These are phyloP conservation scores for Rhinoptilus africanus DNA, from an alignment of 2,113 vertebrate species.

Conservation along the genomic window DNA sequence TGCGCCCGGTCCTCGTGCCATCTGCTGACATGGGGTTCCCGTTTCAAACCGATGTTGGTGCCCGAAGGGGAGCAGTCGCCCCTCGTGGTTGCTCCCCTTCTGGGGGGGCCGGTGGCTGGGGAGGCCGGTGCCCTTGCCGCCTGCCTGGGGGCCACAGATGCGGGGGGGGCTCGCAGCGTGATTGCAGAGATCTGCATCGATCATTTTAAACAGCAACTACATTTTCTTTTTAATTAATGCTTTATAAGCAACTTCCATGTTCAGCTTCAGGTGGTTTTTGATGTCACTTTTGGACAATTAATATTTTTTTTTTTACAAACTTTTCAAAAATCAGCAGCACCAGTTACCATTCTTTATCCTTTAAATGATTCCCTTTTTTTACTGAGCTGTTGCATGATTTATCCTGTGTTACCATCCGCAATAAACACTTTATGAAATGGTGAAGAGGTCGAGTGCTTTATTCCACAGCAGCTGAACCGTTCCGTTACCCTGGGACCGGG, in stretches of 20 bases:
- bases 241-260: conserved; percentile 60
- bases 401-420: conserved; percentile 79
- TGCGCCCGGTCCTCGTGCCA: conserved; percentile 55
- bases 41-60: conserved; percentile 27
- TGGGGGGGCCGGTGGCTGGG: not conserved
- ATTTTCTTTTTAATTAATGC: conserved; percentile 42
- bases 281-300: conserved; percentile 61
- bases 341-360: conserved; percentile 70
- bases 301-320: conserved; percentile 66
- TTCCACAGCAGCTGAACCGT: not conserved
- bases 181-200: conserved; percentile 43
- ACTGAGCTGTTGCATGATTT: conserved; percentile 80
- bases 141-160: not conserved
- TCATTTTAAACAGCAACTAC: conserved; percentile 35
- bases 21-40: conserved; percentile 46
- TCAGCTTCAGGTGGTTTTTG: conserved; percentile 54
- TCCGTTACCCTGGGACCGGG: not conserved
- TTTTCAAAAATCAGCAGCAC: conserved; percentile 66
- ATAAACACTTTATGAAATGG: conserved; percentile 79
- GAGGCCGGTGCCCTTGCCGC: no score
- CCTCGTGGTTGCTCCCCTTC: not conserved
- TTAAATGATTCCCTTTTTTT: conserved; percentile 71
- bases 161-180: conserved; percentile 3
- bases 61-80: not conserved
- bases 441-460: not conserved